A percentile compares a stretch with the other conserved stretches of the same genome.
phyloP scores from a whole-genome alignment of 2,113 vertebrate genomes.

The Engystomops pustulosus region DNA sequence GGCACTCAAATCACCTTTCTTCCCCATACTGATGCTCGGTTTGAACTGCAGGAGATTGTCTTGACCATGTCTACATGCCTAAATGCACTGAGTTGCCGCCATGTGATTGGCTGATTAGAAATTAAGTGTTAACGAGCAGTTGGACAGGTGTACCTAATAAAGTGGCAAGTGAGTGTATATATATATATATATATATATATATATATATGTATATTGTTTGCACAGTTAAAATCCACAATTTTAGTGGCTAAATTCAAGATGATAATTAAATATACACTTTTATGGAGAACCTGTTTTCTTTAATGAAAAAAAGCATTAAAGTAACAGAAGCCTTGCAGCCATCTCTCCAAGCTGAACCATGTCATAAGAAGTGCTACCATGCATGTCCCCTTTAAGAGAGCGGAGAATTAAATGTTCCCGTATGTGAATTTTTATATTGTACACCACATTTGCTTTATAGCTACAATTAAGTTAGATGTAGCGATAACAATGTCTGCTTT shows the following conservation, averaged over 20 bases:
- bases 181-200: too few species aligned
- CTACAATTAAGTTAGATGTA: conserved; percentile 85
- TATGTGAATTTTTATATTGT: conserved; percentile 86
- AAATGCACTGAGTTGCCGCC: too few species aligned
- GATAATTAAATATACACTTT: conserved; percentile 18
- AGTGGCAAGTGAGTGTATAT: too few species aligned
- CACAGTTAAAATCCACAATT: not conserved
- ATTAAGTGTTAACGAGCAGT: too few species aligned
- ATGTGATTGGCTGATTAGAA: too few species aligned
- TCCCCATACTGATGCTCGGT: too few species aligned
- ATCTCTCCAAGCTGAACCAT: conserved; percentile 80
- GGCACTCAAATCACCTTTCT: too few species aligned
- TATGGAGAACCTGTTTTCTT: conserved; percentile 62
- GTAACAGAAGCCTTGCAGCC: conserved; percentile 82
- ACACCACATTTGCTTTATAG: conserved; percentile 88
- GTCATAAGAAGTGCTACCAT: conserved; percentile 85
- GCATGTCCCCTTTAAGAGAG: conserved; percentile 87
- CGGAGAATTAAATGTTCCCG: conserved; percentile 86
- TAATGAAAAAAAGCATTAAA: conserved; percentile 83
- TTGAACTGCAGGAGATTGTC: too few species aligned
- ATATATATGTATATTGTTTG: too few species aligned
- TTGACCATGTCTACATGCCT: too few species aligned
- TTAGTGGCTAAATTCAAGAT: not conserved
- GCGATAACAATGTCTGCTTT: conserved; percentile 84
- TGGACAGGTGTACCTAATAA: too few species aligned